A percentile compares a stretch with the other conserved stretches of the same genome.
phyloP scores from a whole-genome alignment of 2,888 invertebrate species.

The Holacanthella duospinosa region DNA sequence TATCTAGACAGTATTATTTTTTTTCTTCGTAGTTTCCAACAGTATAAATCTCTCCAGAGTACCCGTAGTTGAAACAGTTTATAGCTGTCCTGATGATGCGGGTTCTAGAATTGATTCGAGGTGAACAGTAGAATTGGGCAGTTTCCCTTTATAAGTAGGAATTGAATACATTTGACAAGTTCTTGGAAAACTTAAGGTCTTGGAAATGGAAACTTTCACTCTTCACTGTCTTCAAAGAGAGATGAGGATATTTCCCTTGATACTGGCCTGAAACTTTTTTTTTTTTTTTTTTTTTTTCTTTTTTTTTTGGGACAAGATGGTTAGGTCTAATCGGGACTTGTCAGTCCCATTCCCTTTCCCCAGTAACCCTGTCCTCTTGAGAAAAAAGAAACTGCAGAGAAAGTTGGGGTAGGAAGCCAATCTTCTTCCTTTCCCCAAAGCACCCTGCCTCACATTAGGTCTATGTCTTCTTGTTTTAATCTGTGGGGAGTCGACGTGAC shows the following conservation, averaged over 20 bases:
- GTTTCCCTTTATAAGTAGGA: no score
- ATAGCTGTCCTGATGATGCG: no score
- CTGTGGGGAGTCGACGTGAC: constrained; percentile 26
- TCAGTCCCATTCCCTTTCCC: not conserved
- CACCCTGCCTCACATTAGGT: constrained; percentile 19
- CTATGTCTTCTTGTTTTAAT: constrained; percentile 24
- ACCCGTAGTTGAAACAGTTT: no score
- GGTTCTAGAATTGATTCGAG: not conserved
- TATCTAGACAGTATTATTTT: no score
- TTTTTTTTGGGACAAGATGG: not conserved
- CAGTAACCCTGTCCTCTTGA: not conserved
- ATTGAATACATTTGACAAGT: no score
- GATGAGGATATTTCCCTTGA: not conserved
- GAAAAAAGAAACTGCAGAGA: not conserved
- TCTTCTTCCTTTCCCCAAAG: constrained; percentile 18
- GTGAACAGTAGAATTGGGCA: not conserved
- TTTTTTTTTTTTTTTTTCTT: no score
- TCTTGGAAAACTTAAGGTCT: no score
- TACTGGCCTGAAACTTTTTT: no score
- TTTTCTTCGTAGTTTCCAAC: no score
- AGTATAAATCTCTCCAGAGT: no score
- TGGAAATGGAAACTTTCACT: no score
- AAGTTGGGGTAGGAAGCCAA: constrained; percentile 16
- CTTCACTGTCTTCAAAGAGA: not conserved
- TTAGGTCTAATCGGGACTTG: constrained; percentile 19